phyloP scores from a whole-genome alignment of 2,888 invertebrate genomes.

The Petrolisthes manimaculis region DNA sequence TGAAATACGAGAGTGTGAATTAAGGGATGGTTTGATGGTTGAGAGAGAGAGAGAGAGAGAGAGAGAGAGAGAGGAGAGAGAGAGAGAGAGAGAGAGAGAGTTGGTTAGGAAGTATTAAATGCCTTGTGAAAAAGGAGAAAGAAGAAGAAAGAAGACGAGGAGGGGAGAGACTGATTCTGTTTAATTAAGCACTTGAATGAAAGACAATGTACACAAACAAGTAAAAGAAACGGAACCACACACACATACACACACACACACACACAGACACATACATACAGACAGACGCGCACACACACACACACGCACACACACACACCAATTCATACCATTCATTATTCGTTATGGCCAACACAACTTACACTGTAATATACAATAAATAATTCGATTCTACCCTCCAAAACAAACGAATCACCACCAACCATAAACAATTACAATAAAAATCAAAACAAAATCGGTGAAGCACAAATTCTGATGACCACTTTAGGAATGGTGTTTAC shows the following conservation, averaged over 20 bases:
- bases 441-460: too few species aligned
- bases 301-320: too few species aligned
- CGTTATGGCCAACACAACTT: too few species aligned
- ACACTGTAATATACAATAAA: too few species aligned
- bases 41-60: background rate
- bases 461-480: too few species aligned
- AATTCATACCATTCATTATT: too few species aligned
- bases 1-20: background rate
- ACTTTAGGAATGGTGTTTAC: too few species aligned
- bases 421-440: too few species aligned
- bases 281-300: too few species aligned
- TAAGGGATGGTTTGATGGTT: background rate
- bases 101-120: background rate
- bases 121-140: background rate
- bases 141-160: slow-evolving; percentile 6
- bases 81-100: background rate
- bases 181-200: background rate
- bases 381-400: too few species aligned
- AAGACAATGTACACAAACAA: background rate
- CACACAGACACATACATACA: too few species aligned
- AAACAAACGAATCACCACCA: too few species aligned
- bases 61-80: background rate
- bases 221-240: background rate
- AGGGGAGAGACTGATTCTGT: background rate
- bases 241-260: slow-evolving; percentile 21